Percentiles rank a stretch among this genome's conserved stretches.
These are phyloP conservation scores for Synanthedon formicaeformis DNA, from an alignment of 2,888 invertebrate species.

Conservation along the genomic window DNA sequence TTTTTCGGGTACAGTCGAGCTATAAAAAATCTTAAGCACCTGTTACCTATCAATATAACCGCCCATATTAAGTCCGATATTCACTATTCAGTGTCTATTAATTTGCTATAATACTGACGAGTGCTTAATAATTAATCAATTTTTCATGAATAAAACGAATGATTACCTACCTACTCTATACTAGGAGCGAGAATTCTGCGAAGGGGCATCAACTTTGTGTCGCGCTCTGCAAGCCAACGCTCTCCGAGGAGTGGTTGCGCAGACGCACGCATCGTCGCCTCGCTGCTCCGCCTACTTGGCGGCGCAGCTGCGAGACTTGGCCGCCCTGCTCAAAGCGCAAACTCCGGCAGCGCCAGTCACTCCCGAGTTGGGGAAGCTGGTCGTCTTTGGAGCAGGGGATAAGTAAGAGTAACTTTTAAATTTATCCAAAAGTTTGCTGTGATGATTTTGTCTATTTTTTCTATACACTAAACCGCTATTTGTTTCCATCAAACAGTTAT, in stretches of 20 bases:
- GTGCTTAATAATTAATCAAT: no score
- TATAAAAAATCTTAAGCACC: no score
- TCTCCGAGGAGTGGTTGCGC: conserved; percentile 79
- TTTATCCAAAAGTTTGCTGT: neutral
- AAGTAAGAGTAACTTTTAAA: conserved; percentile 29
- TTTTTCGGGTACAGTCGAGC: no score
- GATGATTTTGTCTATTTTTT: neutral
- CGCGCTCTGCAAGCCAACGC: conserved; percentile 75
- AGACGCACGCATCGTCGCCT: conserved; percentile 84
- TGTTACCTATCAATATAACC: no score
- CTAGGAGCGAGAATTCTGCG: conserved; percentile 83
- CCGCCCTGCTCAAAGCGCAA: conserved; percentile 41
- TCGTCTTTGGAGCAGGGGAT: conserved; percentile 64
- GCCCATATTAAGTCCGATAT: no score
- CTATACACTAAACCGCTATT: no score
- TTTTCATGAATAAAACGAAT: no score
- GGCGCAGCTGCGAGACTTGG: conserved; percentile 59
- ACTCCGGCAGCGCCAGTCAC: conserved; percentile 44
- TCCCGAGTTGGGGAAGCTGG: conserved; percentile 51
- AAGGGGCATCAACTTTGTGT: conserved; percentile 82
- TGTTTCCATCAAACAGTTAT: neutral
- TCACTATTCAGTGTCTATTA: no score
- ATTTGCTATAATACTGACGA: no score
- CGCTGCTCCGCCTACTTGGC: conserved; percentile 84
- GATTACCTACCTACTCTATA: no score